Conservation (phyloP, 2,888 invertebrate genomes). For the Aphidius colemani region DNA sequence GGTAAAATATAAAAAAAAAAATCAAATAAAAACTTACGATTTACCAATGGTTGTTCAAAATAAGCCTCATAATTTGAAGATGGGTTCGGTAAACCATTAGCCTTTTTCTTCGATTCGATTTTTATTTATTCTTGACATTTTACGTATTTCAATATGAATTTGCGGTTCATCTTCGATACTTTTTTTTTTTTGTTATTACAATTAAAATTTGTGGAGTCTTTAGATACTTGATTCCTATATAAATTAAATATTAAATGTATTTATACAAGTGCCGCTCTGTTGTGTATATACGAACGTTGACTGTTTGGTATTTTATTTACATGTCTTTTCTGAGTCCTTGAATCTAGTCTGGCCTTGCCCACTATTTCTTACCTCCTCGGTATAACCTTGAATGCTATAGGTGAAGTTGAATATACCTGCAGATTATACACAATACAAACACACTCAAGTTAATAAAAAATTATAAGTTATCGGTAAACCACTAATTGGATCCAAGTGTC, state of each 20-base stretch:
- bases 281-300: neutral
- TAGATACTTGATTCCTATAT: conserved; percentile 42
- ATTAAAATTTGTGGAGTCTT: conserved; percentile 48
- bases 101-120: conserved; percentile 7
- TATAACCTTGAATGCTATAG: too few species aligned
- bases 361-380: too few species aligned
- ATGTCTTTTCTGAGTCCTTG: too few species aligned
- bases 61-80: conserved; percentile 42
- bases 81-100: conserved; percentile 13
- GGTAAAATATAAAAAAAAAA: conserved; percentile 51
- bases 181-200: conserved; percentile 48
- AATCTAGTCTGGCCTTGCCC: too few species aligned
- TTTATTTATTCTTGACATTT: conserved; percentile 27
- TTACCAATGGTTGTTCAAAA: conserved; percentile 49
- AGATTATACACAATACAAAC: too few species aligned
- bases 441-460: too few species aligned
- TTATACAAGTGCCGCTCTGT: neutral
- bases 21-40: conserved; percentile 53
- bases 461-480: neutral
- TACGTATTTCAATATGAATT: conserved; percentile 32
- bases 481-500: neutral
- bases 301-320: neutral
- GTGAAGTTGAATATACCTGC: too few species aligned
- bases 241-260: neutral
- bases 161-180: conserved; percentile 54